Conservation (phyloP, 1,140 invertebrate genomes). For the Conopomorpha cramerella region DNA sequence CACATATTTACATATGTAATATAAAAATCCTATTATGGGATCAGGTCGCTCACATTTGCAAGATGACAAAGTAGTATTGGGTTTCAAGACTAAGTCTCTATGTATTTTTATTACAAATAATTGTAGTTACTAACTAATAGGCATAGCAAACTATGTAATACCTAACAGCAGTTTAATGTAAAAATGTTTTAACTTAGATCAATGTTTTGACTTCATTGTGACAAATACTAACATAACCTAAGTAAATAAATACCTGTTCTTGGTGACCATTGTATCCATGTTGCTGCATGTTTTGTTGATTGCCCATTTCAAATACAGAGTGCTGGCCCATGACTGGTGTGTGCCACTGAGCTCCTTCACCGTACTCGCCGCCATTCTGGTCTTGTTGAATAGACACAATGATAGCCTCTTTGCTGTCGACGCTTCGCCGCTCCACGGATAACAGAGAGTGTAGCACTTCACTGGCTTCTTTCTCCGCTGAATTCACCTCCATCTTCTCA, state of each 20-base stretch:
- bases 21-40: no score
- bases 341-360: conserved; percentile 63
- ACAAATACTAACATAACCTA: no score
- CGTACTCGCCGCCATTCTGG: conserved; percentile 49
- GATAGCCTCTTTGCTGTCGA: conserved; percentile 61
- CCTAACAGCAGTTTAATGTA: no score
- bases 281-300: conserved; percentile 43
- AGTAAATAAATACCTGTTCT: conserved; percentile 48
- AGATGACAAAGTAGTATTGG: no score
- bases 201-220: no score
- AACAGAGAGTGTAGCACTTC: conserved; percentile 68
- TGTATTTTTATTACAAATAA: no score
- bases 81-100: no score
- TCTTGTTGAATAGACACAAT: conserved; percentile 52
- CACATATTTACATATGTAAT: no score
- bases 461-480: conserved; percentile 68
- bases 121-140: no score
- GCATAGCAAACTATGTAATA: no score
- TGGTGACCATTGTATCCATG: conserved; percentile 48
- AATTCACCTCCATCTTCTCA: conserved; percentile 58
- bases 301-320: conserved; percentile 48
- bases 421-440: conserved; percentile 62
- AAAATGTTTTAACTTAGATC: no score
- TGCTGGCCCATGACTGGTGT: conserved; percentile 62
- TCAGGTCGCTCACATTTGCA: no score